Conservation (phyloP, 2,113 vertebrate genomes). For the Plestiodon gilberti region DNA sequence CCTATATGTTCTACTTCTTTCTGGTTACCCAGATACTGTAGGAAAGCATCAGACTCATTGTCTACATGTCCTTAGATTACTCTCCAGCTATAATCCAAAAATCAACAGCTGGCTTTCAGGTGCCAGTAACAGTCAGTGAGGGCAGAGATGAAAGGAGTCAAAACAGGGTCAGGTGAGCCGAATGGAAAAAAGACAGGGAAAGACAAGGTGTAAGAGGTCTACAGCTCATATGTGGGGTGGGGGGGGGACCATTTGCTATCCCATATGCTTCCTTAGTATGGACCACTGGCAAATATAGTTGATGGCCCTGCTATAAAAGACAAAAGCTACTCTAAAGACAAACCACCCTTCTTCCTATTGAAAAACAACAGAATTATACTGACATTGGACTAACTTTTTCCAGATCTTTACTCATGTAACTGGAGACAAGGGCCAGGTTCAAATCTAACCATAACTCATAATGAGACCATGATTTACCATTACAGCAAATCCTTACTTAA, state of each 20-base stretch:
- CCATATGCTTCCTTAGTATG: not conserved
- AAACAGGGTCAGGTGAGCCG: conserved; percentile 48
- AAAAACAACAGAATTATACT: not conserved
- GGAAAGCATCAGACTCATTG: not conserved
- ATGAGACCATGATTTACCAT: no score
- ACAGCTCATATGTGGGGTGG: not conserved
- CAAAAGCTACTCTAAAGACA: no score
- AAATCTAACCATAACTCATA: no score
- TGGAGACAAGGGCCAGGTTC: no score
- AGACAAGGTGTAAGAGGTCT: conserved; percentile 53
- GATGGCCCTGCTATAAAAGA: not conserved
- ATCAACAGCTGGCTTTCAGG: not conserved
- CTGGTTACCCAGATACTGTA: not conserved
- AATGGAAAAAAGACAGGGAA: conserved; percentile 18
- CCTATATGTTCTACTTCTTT: not conserved
- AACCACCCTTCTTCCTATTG: not conserved
- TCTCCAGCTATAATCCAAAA: not conserved
- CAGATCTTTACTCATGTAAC: no score
- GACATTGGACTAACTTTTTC: not conserved
- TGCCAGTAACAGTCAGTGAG: not conserved
- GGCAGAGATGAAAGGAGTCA: conserved; percentile 54
- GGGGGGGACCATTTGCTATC: not conserved
- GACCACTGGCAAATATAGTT: not conserved
- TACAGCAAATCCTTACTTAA: no score
- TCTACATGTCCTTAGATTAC: not conserved